Percentiles rank a stretch among this genome's conserved stretches.
phyloP scores from a whole-genome alignment of 2,113 vertebrate genomes.

The Pterophyllum scalare region DNA sequence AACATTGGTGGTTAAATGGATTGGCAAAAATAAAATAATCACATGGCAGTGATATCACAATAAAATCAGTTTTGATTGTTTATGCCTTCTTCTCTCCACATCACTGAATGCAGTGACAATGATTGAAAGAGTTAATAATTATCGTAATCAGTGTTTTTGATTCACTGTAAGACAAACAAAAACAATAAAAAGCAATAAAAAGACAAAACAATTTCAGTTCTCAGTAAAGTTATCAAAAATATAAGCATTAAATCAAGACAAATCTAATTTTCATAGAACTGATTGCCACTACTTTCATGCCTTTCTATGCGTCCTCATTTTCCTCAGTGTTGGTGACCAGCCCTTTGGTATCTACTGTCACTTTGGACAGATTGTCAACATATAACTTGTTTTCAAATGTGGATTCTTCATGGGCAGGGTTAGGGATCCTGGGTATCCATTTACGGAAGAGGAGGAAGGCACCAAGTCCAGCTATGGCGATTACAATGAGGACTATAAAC shows the following conservation, averaged over 20 bases:
- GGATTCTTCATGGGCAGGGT: conserved; percentile 68
- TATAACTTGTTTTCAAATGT: conserved; percentile 95
- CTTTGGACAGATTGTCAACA: conserved; percentile 81
- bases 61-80: too few species aligned
- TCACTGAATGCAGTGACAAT: too few species aligned
- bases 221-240: neutral
- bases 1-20: too few species aligned
- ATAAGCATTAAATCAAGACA: neutral
- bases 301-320: conserved; percentile 84
- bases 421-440: conserved; percentile 73
- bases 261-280: neutral
- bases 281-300: neutral
- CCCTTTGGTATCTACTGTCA: conserved; percentile 86
- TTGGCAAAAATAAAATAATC: too few species aligned
- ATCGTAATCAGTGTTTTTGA: conserved; percentile 2
- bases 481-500: conserved; percentile 80
- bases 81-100: too few species aligned
- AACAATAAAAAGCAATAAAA: neutral
- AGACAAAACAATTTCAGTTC: neutral
- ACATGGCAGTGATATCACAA: too few species aligned
- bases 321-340: conserved; percentile 91
- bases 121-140: too few species aligned
- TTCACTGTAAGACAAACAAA: neutral
- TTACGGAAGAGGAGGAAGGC: conserved; percentile 85
- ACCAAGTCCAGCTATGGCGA: conserved; percentile 76